Base-by-base conservation (phyloP, 2,113 vertebrate species). In the Morone chrysops region DNA sequence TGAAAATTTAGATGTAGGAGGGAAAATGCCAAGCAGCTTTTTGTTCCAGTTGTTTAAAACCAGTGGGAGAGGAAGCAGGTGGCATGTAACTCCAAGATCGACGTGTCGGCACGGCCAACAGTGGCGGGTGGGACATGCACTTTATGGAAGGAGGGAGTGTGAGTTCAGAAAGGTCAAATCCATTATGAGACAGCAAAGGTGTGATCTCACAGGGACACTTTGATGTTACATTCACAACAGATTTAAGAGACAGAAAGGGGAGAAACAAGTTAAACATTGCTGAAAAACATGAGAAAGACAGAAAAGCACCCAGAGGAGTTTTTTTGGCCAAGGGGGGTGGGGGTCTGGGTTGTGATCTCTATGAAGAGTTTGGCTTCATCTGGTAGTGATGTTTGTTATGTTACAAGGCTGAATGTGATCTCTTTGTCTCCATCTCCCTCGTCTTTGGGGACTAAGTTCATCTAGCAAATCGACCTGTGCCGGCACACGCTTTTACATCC, bases 151-250 rank as follows among this genome's bases (percentile, higher is more conserved):
- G 74, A 65, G 71, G 63, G 74, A 80, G 68, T 57, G 70, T 73
- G 70, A 78, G 80, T 81, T 71, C 51, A 81, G 41, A 73, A 70
- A 86, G 69, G 56, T 89, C 57, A 78, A 75, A 81, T 40, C 11
- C 43, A 80, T 61, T 60, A 61, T n/a, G 56, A 75, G 70, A 67
- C 67, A 75, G 68, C 47, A 56, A 45, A 73, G 69, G 62, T 70
- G 51, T 77, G 31, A 65, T 36, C 75, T 66, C 41, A 79, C 20
- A 75, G 62, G 22, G 17, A 16, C 72, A 63, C 5, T 6, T 40
- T 53, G 36, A n/a, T 13, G 20, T 17, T 36, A 75, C 20, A 50
- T 17, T 83, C 53, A 69, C 56, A 69, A 47, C 16, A 61, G 14
- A 70, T 51, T 57, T 9, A 25, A 82, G 31, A 18, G 17, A 51